phyloP scores from a whole-genome alignment of 2,113 vertebrate species.

The human (Homo sapiens) region GRCh38 chr15:47513501-47514000 shows the following conservation, averaged over 20 bases:
- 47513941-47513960: neutral
- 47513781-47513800: neutral
- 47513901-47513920: neutral
- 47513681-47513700: neutral
- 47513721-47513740: neutral
- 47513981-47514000: neutral
- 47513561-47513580: neutral
- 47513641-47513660: slow-evolving; percentile 5
- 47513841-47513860: neutral
- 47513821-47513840: neutral
- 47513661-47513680: neutral
- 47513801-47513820: neutral
- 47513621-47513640: slow-evolving; percentile 13
- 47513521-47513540: neutral
- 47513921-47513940: neutral
- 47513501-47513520: neutral
- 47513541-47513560: neutral
- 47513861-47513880: neutral
- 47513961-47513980: neutral
- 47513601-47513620: neutral
- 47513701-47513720: neutral
- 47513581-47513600: neutral
- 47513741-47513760: neutral
- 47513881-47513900: neutral
- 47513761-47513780: neutral